Conservation (phyloP, 2,797 vertebrate genomes). For the Enteromius mattozi region DNA sequence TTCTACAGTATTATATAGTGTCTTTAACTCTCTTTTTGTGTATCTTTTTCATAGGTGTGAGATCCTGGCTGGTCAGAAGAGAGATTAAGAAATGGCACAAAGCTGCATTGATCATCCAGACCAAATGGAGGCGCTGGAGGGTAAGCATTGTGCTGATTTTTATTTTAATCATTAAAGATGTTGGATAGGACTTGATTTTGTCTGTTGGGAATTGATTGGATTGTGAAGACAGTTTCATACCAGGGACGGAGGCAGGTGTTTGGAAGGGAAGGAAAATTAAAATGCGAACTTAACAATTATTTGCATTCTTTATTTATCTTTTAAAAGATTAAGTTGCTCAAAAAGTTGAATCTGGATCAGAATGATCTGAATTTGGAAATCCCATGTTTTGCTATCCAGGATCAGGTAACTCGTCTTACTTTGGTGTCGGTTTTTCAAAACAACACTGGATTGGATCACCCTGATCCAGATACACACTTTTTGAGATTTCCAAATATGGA, state of each 20-base stretch:
- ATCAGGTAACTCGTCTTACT: no score
- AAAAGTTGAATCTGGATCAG: no score
- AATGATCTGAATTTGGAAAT: no score
- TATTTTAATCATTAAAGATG: neutral
- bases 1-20: neutral
- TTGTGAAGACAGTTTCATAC: neutral
- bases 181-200: neutral
- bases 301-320: neutral
- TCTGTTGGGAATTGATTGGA: neutral
- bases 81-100: slow-evolving; percentile 77
- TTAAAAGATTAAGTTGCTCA: neutral
- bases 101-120: slow-evolving; percentile 83
- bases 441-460: no score
- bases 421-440: no score
- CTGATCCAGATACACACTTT: no score
- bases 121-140: slow-evolving; percentile 85
- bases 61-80: slow-evolving; percentile 87
- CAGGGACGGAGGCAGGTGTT: neutral
- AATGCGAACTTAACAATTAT: neutral
- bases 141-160: slow-evolving; percentile 74
- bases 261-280: neutral
- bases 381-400: no score
- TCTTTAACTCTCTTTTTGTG: slow-evolving; percentile 5
- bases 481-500: no score
- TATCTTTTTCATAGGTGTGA: slow-evolving; percentile 75